Percentiles rank a stretch among this genome's conserved stretches.
Evolutionary conservation across 1,140 invertebrate genomes (phyloP).

Genomic region (Drosophila nebulosa): DNA sequence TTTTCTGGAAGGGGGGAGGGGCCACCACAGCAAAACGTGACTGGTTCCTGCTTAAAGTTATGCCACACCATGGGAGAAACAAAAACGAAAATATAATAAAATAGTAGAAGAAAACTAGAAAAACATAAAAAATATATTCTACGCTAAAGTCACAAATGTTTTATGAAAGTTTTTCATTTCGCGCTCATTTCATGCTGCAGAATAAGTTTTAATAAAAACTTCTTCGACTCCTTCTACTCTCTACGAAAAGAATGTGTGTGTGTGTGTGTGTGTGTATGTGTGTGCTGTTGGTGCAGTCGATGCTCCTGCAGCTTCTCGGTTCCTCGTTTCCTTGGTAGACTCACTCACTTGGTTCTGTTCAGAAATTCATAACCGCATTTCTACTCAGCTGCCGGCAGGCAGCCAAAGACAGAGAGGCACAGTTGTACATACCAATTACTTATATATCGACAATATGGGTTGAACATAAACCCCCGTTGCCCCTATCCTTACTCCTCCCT

Average conservation of each 20-base stretch:
- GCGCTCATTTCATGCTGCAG: slow-evolving; percentile 44
- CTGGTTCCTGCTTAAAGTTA: slow-evolving; percentile 48
- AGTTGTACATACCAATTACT: slow-evolving; percentile 77
- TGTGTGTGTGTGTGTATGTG: neutral
- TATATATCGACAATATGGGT: slow-evolving; percentile 71
- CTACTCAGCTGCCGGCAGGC: slow-evolving; percentile 23
- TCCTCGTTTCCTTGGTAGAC: slow-evolving; percentile 4
- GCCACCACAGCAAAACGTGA: slow-evolving; percentile 30
- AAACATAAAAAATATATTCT: slow-evolving; percentile 55
- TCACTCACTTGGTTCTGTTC: slow-evolving; percentile 37
- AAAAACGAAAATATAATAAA: neutral
- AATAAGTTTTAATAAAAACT: slow-evolving; percentile 74
- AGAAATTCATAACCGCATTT: slow-evolving; percentile 75
- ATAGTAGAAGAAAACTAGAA: neutral
- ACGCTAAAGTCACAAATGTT: slow-evolving; percentile 71
- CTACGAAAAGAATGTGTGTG: neutral
- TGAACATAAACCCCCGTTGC: neutral
- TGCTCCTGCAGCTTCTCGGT: slow-evolving; percentile 2
- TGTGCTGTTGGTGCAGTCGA: slow-evolving; percentile 27
- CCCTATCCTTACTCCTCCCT: no score
- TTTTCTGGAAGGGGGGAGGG: no score
- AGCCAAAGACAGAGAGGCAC: slow-evolving; percentile 50
- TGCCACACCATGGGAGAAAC: neutral
- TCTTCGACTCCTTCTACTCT: slow-evolving; percentile 31
- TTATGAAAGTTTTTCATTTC: slow-evolving; percentile 71